Conservation (phyloP, 2,113 vertebrate genomes). For the Mola mola region DNA sequence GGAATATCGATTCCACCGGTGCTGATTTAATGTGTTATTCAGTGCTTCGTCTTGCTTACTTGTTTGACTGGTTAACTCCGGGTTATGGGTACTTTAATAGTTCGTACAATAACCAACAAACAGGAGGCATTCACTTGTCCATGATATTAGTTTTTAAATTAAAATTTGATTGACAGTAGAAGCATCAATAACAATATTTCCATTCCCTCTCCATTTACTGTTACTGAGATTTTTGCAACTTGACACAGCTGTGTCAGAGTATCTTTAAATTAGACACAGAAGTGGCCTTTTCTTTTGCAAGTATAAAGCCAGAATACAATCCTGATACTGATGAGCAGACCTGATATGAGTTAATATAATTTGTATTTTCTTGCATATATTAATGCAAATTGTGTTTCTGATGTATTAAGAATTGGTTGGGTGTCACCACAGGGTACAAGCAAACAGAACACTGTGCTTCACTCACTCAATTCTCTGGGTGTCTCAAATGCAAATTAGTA, state of each 20-base stretch:
- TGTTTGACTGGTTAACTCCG: no score
- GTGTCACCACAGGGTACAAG: slow-evolving; percentile 18
- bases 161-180: no score
- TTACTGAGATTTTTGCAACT: no score
- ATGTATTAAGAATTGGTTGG: slow-evolving; percentile 28
- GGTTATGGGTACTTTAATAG: no score
- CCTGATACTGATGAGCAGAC: not conserved
- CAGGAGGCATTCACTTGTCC: no score
- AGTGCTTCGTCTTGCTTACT: no score
- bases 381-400: slow-evolving; percentile 31
- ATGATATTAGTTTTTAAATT: no score
- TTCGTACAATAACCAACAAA: no score
- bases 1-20: no score
- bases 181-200: no score
- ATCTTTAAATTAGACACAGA: slow-evolving; percentile 5
- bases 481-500: slow-evolving; percentile 65
- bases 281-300: not conserved
- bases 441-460: slow-evolving; percentile 21
- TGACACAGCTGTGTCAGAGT: slow-evolving; percentile 5
- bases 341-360: slow-evolving; percentile 12
- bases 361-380: slow-evolving; percentile 15
- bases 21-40: no score
- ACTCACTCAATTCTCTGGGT: slow-evolving; percentile 49
- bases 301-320: not conserved
- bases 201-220: no score